Evolutionary conservation across 2,797 vertebrate species (phyloP), one percentile per base, ranked within the genome.

Genomic region (Melanotaenia trifasciata): DNA sequence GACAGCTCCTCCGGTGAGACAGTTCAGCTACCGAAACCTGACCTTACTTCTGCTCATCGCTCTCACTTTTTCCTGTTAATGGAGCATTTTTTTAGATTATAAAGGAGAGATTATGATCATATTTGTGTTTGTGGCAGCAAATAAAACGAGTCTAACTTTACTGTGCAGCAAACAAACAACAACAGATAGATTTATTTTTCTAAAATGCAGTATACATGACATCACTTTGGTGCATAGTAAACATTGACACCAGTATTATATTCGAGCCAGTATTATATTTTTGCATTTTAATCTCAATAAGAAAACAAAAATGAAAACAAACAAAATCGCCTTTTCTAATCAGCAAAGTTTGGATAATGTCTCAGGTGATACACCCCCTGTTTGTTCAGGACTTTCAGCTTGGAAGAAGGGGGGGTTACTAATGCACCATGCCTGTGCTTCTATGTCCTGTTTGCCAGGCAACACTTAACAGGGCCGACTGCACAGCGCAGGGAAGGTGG

Each of bases 1-100:
- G 84, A 94, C 91, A 94, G 92, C 86, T 90, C 91, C 85, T 67
- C 47, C 58, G 28, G 30, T 38, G 18, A 10, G 12, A 51, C 68
- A 74, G 71, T 68, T 64, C 33, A 76, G 60, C 51, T 12, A 24
- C 64, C 16, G 30, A 43, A 8, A 30, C 35, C 60, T 68, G 67
- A 63, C 66, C 38, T 57, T 69, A 30, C 63, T 11, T 8, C 3
- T 2, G 0, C 70, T 57, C 13, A 43, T 62, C 58, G 35, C 28
- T 28, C 36, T 32, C 36, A n/a, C 47, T 33, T 28, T 14, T 40
- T 14, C 4, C 20, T 14, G 36, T 36, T 26, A 7, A 10, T 26
- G 64, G 51, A 54, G 50, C 35, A 13, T 53, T 53, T 50, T 50
- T 30, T 12, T 26, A 24, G 9, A 8, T 13, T 5, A 12, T 53